Conservation (phyloP, 2,888 invertebrate genomes). For the Cosmia pyralina region DNA sequence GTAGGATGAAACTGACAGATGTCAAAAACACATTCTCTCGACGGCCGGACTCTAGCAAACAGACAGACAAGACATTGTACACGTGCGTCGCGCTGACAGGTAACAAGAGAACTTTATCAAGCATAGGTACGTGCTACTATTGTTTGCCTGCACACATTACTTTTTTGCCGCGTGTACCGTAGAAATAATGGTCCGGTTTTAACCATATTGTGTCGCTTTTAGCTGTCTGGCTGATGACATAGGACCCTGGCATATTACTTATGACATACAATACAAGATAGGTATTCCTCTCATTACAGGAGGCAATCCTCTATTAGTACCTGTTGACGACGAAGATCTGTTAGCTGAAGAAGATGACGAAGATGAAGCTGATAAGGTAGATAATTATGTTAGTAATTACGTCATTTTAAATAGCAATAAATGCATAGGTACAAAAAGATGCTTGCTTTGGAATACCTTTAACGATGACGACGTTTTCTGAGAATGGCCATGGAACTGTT, state of each 20-base stretch:
- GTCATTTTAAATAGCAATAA: conserved; percentile 14
- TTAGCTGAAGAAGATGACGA: conserved; percentile 95
- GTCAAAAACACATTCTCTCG: no score
- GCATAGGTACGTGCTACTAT: background rate
- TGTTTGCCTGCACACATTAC: background rate
- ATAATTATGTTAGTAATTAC: conserved; percentile 27
- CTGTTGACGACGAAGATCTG: conserved; percentile 92
- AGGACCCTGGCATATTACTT: background rate
- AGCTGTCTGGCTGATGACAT: background rate
- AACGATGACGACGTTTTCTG: background rate
- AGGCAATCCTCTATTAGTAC: conserved; percentile 84
- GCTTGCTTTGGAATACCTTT: background rate
- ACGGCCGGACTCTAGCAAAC: background rate
- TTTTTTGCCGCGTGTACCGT: background rate
- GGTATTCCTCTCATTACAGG: conserved; percentile 73
- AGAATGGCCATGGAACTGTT: background rate
- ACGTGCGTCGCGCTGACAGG: background rate
- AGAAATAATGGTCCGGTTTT: background rate
- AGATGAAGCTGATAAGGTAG: conserved; percentile 96
- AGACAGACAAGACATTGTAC: no score
- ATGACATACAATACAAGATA: background rate
- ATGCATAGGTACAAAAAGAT: background rate
- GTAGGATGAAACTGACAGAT: no score
- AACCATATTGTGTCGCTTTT: background rate
- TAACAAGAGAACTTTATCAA: background rate